Conservation (phyloP, 1,140 invertebrate species). For the Plutomurus gul region DNA sequence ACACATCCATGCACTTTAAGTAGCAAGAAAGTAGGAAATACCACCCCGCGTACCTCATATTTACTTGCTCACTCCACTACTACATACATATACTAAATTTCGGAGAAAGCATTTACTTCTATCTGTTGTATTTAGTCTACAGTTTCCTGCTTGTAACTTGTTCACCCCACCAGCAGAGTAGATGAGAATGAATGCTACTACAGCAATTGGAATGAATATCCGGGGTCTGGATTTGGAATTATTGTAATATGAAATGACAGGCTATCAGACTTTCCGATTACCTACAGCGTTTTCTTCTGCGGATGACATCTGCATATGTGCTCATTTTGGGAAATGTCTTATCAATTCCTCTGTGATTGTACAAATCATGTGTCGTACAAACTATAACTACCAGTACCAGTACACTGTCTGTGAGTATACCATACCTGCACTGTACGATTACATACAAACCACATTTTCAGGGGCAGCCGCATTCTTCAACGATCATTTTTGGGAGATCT, state of each 20-base stretch:
- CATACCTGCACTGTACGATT: background rate
- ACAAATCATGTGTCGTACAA: no score
- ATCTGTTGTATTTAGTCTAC: no score
- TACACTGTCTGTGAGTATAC: no score
- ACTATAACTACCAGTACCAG: no score
- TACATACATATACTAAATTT: constrained; percentile 5
- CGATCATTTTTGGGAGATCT: constrained; percentile 93
- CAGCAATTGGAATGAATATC: background rate
- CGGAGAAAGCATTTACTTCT: constrained; percentile 5
- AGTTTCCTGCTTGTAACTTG: background rate
- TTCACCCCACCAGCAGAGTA: background rate
- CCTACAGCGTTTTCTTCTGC: background rate
- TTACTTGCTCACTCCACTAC: background rate
- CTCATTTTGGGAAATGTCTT: background rate
- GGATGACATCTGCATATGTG: background rate
- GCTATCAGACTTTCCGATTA: constrained; percentile 1
- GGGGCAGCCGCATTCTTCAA: constrained; percentile 93
- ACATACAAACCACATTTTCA: constrained; percentile 58
- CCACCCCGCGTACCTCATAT: background rate
- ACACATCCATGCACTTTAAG: background rate
- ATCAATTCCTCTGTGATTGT: no score
- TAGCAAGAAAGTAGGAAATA: background rate
- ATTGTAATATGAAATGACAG: constrained; percentile 12
- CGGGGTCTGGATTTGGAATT: constrained; percentile 9
- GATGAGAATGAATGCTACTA: constrained; percentile 7